Conservation (phyloP, 2,888 invertebrate species). For the Amblyjoppa proteus region DNA sequence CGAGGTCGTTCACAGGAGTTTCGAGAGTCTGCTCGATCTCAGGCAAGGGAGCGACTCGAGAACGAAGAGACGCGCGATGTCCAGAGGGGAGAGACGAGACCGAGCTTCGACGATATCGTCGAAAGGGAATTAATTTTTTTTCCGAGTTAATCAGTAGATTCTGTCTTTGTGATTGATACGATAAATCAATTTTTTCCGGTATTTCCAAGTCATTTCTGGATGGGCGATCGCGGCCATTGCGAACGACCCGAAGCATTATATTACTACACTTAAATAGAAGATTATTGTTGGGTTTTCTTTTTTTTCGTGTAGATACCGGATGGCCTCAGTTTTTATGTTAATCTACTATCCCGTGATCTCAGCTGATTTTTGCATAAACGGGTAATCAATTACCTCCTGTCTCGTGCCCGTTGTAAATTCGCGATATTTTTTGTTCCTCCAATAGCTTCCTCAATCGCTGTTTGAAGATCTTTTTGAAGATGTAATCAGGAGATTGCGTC, state of each 20-base stretch:
- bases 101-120: background rate
- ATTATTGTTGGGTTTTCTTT: background rate
- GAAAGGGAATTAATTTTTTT: background rate
- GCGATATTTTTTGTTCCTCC: conserved; percentile 20
- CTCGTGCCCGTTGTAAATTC: conserved; percentile 26
- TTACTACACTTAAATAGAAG: conserved; percentile 7
- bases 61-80: conserved; percentile 15
- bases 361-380: conserved; percentile 17
- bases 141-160: background rate
- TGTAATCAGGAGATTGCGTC: background rate
- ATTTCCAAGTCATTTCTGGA: conserved; percentile 32
- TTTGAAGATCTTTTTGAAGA: background rate
- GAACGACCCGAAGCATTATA: conserved; percentile 20
- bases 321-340: conserved; percentile 3
- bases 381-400: conserved; percentile 22
- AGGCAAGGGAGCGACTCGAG: conserved; percentile 81
- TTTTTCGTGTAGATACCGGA: conserved; percentile 38
- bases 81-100: conserved; percentile 7
- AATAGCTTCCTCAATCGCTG: too few relatives aligned
- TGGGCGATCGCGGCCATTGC: conserved; percentile 15
- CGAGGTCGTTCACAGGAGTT: conserved; percentile 87
- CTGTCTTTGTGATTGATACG: background rate
- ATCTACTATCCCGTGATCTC: conserved; percentile 17
- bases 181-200: background rate
- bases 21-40: conserved; percentile 86